Evolutionary conservation across 2,797 vertebrate genomes (phyloP), one percentile per base, ranked within the genome.

Genomic region (Philypnodon macrostomus): DNA sequence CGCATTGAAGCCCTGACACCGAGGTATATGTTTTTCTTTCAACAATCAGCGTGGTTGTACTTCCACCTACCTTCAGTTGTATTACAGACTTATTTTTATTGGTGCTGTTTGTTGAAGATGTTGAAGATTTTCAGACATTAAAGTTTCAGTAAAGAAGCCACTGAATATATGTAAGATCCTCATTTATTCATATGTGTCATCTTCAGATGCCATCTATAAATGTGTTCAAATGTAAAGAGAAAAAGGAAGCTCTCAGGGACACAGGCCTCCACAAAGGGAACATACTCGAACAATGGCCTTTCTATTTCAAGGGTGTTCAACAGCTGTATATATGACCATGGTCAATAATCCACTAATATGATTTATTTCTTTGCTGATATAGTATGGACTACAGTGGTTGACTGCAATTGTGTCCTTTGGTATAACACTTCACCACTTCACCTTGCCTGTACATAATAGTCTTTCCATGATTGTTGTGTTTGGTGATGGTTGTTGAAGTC

Each of bases 131-230:
- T 42, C 37, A 15, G 39, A 47, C 46, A 50, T 63, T 61, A 39
- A 47, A 34, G 8, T 23, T 45, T 19, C 32, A 8, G 44, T 21
- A 21, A 2, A 7, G 24, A 35, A 29, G 36, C 18, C 44, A 49
- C 31, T 38, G 34, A 40, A 41, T 10, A 18, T 46, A 35, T 9
- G n/a, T 3, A 11, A 67, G 31, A 39, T 11, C 42, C 13, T 58
- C 10, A 38, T 51, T 59, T 46, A 35, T 8, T 34, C 49, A 53
- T 33, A 38, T 45, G 64, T 19, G 37, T 47, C 60, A 13, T 67
- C 21, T 21, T 37, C 19, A 42, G 15, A 5, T 12, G 21, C 40
- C 11, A 18, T 12, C 32, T 63, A 30, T 36, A 74, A 49, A 52
- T 47, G 21, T 23, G 11, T 58, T 17, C 55, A 75, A 60, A 49